Evolutionary conservation across 2,888 invertebrate genomes (phyloP), one percentile per base, ranked within the genome.

Genomic region (Papilio elwesi): DNA sequence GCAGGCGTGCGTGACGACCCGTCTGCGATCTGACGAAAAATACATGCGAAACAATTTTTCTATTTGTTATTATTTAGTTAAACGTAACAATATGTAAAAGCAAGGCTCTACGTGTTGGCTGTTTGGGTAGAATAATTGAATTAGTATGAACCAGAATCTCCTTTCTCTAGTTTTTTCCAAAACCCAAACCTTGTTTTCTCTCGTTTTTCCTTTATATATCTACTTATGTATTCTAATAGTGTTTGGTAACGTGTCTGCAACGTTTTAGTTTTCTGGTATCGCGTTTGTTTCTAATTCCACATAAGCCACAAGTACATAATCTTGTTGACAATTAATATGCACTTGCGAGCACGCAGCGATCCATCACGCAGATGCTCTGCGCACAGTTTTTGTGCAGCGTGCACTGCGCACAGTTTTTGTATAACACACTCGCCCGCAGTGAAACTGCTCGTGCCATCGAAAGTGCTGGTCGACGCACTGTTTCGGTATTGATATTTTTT

Each of bases 1-100:
- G 71, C 65, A 15, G 57, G 13, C 38, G 16, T 63, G 65, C 68
- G 59, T 68, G 68, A 68, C 68, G 68, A 48, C 10, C 59, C 57
- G 59, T 59, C 57, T 16, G 55, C 52, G 26, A n/a, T 57, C n/a
- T 15, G 6, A 43, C 49, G 12, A 59, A 59, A 49, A n/a, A 57
- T 48, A 26, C 65, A 38, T 48, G 12, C 0, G 0, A 55, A 47
- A 68, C 16, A 16, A 57, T 68, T 47, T 52, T 6, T 48, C 4
- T 15, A 11, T 12, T 15, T 11, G 16, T 12, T 5, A 16, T 48
- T 48, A 16, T 47, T 63, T 48, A 16, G 49, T 48, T 47, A 9
- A 26, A 26, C 10, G 10, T 57, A 43, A 43, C 6, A 43, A 43
- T 43, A n/a, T n/a, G n/a, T n/a, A n/a, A n/a, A n/a, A 43, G 43